These are phyloP conservation scores for Chelidonichthys spinosus DNA, from an alignment of 2,797 vertebrate species.

Conservation along the genomic window DNA sequence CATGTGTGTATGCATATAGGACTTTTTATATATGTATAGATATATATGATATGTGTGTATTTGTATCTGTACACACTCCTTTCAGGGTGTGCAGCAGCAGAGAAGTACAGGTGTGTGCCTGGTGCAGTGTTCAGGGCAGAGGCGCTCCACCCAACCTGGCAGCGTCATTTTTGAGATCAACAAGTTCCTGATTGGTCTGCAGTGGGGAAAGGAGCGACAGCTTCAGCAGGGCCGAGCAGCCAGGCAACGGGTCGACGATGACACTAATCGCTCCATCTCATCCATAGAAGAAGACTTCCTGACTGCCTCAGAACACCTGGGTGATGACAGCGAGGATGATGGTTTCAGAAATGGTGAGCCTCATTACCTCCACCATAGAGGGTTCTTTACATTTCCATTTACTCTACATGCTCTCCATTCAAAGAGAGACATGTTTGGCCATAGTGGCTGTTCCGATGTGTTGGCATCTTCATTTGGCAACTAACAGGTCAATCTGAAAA, in stretches of 20 bases:
- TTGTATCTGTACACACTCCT: conserved; percentile 32
- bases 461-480: not conserved
- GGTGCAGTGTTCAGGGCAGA: conserved; percentile 88
- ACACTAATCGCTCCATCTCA: conserved; percentile 96
- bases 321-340: conserved; percentile 93
- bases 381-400: conserved; percentile 7
- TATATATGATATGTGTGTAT: too few relatives aligned
- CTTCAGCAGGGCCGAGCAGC: conserved; percentile 77
- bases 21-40: too few relatives aligned
- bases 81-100: conserved; percentile 77
- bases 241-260: conserved; percentile 88
- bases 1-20: not conserved
- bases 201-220: conserved; percentile 91
- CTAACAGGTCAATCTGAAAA: not conserved
- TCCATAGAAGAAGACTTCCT: conserved; percentile 98
- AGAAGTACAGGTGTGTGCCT: conserved; percentile 91
- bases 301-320: conserved; percentile 94
- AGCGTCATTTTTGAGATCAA: conserved; percentile 95
- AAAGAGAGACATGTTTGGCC: not conserved
- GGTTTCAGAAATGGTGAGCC: conserved; percentile 88
- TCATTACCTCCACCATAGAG: not conserved
- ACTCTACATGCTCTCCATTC: not conserved
- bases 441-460: not conserved
- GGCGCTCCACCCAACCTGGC: conserved; percentile 79
- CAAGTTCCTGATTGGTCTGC: conserved; percentile 95